Conservation (phyloP, 2,888 invertebrate species). For the Luffia ferchaultella region DNA sequence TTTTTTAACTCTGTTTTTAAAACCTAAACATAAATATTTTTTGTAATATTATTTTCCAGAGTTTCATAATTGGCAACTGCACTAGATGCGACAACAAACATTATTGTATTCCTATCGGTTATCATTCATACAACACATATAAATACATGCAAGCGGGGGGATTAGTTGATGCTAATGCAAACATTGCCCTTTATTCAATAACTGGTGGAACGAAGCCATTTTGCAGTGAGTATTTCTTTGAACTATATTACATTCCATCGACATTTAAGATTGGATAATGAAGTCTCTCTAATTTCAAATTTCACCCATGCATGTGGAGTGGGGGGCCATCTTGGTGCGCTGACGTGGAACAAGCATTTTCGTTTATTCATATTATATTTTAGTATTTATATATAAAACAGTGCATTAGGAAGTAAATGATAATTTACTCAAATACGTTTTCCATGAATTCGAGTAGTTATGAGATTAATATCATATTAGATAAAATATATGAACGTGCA, state of each 20-base stretch:
- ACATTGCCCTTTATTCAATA: slow-evolving; percentile 73
- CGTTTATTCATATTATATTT: not conserved
- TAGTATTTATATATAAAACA: not conserved
- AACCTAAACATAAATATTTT: too few relatives aligned
- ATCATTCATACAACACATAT: slow-evolving; percentile 65
- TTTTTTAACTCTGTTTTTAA: not conserved
- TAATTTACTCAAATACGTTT: too few relatives aligned
- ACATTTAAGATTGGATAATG: too few relatives aligned
- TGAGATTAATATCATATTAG: too few relatives aligned
- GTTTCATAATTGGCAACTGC: slow-evolving; percentile 74
- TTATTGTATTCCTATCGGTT: slow-evolving; percentile 75
- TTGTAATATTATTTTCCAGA: slow-evolving; percentile 44
- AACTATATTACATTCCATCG: too few relatives aligned
- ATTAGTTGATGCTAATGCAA: slow-evolving; percentile 47
- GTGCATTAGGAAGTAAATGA: too few relatives aligned
- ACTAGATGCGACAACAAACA: slow-evolving; percentile 74
- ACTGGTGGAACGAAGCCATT: slow-evolving; percentile 76
- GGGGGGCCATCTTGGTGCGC: too few relatives aligned
- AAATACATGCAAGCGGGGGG: slow-evolving; percentile 46
- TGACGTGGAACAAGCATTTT: too few relatives aligned
- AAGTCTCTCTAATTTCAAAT: too few relatives aligned
- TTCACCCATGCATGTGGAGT: too few relatives aligned
- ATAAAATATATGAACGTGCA: too few relatives aligned
- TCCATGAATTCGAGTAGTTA: too few relatives aligned
- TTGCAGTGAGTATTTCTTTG: slow-evolving; percentile 70